Conservation (phyloP, 2,113 vertebrate species). For the Butastur rufipennis region DNA sequence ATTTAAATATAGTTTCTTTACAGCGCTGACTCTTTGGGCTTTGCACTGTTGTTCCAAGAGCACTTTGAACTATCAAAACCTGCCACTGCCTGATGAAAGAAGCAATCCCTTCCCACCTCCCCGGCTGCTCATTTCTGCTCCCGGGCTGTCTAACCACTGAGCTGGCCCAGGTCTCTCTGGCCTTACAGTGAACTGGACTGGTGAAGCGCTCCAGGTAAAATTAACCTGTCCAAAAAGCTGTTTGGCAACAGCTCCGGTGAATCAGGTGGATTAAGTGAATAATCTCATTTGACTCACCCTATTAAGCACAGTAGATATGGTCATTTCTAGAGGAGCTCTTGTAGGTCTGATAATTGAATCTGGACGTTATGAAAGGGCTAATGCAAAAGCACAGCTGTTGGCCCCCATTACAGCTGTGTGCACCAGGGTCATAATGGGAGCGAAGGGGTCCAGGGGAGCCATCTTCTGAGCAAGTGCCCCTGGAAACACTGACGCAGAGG, state of each 20-base stretch:
- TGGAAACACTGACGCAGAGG: background rate
- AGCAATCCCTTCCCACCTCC: background rate
- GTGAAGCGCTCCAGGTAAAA: background rate
- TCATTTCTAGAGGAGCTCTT: background rate
- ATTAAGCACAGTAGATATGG: accelerated
- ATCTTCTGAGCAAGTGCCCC: background rate
- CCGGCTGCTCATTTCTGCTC: background rate
- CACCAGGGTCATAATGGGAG: background rate
- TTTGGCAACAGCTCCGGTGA: background rate
- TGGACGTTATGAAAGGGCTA: background rate
- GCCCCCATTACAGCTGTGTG: background rate
- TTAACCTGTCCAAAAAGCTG: background rate
- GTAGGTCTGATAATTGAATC: background rate
- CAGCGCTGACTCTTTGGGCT: background rate
- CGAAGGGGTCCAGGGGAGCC: background rate
- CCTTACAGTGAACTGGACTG: background rate
- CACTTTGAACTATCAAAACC: background rate
- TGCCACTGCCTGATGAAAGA: background rate
- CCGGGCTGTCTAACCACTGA: background rate
- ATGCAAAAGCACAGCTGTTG: background rate
- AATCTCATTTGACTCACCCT: background rate
- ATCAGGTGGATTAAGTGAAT: background rate
- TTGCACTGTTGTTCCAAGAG: background rate
- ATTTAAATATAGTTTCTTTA: background rate
- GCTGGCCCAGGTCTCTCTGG: background rate